Evolutionary conservation across 2,113 vertebrate species (phyloP), one percentile per base, ranked within the genome.

Genomic region (Ophthalmolycus amberensis): DNA sequence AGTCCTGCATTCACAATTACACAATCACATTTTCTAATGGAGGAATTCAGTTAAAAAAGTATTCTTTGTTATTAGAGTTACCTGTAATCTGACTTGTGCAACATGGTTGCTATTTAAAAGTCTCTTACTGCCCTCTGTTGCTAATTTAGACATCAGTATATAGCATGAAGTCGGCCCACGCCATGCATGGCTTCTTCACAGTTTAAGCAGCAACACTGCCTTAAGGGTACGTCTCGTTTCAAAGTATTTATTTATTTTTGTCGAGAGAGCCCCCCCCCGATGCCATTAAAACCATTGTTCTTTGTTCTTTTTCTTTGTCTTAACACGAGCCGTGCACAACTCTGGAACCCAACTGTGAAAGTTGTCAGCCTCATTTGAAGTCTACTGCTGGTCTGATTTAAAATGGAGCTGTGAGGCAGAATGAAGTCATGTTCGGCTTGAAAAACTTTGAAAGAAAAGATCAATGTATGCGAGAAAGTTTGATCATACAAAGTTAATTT

Each of bases 231-330:
- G 48, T 72, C 56, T 73, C 82, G 5, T 77, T 88, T 85, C 40
- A 83, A 76, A 73, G 60, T 40, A 58, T 12, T 22, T 60, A 5
- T 56, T 37, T 34, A 29, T 27, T 44, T 60, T 75, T 77, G 71
- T 73, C 77, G 29, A 44, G 63, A 76, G 63, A 46, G 65, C 64
- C 62, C 69, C 68, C 3, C 3, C 16, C 29, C 34, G 5, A 58
- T 77, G 40, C 34, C 60, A 73, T 40, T 27, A 76, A 79, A 79
- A 66, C 37, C 37, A 59, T 68, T 18, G 1, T 22, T 80, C 42
- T 79, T 75, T 71, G 71, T 77, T 85, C 56, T 69, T 79, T 81
- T 82, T 81, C 76, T 69, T 79, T 81, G 82, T 81, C 76, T 75
- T 68, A 83, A 71, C 69, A 18, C 37, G 38, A 27, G 65, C 70